Evolutionary conservation across 23 tunicate species (phyloP), one percentile per base, ranked within the genome.

Genomic region (Botrylloides violaceus): DNA sequence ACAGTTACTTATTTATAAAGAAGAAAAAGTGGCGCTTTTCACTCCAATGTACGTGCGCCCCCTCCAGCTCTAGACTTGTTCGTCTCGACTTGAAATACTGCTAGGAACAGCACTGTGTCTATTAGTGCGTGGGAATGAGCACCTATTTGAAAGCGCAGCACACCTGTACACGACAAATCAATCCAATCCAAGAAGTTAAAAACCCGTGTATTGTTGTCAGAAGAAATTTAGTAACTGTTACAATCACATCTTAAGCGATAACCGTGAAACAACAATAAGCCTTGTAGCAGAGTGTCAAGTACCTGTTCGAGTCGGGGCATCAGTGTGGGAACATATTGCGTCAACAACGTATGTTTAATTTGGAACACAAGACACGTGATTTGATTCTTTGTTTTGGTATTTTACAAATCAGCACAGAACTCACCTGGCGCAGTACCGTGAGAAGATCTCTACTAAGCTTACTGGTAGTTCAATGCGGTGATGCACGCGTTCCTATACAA

Each of bases 201-300:
- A 43, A 43, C 9, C 53, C 12, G 53, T 43, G 53, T 43, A 7
- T 15, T 43, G 53, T 43, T 43, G 53, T 9, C 15, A 43, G 15
- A 43, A 43, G 53, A 43, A 43, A 7, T 43, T 43, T 7, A 43
- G 53, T 43, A 7, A 43, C 53, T 43, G 53, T 43, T 43, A 43
- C 53, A 43, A 43, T 43, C 53, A 43, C 53, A 43, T 43, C 53
- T 43, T 43, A 43, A 43, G 53, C 53, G 53, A 43, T 43, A 43
- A 43, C 53, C 53, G 15, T 43, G 53, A 43, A 43, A 43, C 15
- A 43, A 43, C 53, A 43, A 43, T 43, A 43, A 43, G 15, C 53
- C 53, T 7, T 43, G 53, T 43, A 43, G 53, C 53, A 7, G 53
- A 43, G 53, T 43, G 53, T 43, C 53, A 43, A 43, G 53, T 43